These are phyloP conservation scores for Drosophila mettleri DNA, from an alignment of 2,888 invertebrate species.

Conservation along the genomic window DNA sequence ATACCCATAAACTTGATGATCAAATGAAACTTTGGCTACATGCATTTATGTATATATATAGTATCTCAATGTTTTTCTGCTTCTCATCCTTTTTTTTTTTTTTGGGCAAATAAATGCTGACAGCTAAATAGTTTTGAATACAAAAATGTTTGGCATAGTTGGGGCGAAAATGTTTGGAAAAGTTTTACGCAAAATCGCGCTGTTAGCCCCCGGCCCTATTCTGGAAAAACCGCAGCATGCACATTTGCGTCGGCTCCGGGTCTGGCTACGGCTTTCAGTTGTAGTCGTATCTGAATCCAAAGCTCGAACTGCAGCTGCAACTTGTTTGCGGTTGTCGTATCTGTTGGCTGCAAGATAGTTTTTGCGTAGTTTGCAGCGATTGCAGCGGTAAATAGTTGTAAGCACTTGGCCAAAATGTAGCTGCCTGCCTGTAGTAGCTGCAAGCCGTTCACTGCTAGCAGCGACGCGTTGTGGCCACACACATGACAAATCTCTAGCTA, in stretches of 20 bases:
- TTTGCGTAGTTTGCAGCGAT: slow-evolving; percentile 58
- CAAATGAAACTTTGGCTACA: slow-evolving; percentile 52
- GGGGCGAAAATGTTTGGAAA: slow-evolving; percentile 69
- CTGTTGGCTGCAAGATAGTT: slow-evolving; percentile 66
- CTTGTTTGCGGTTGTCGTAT: slow-evolving; percentile 73
- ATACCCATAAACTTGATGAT: slow-evolving; percentile 71
- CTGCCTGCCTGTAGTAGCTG: slow-evolving; percentile 25
- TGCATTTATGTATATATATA: slow-evolving; percentile 15
- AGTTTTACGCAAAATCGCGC: slow-evolving; percentile 76
- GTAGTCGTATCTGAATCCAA: slow-evolving; percentile 33
- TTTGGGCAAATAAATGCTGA: slow-evolving; percentile 62
- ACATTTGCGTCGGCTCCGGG: slow-evolving; percentile 53
- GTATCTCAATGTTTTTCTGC: slow-evolving; percentile 25
- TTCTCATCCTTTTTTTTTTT: slow-evolving; percentile 2
- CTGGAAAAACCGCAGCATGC: slow-evolving; percentile 67
- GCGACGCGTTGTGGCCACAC: slow-evolving; percentile 57
- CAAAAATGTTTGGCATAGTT: slow-evolving; percentile 79
- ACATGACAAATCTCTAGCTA: slow-evolving; percentile 77
- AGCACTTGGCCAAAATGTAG: slow-evolving; percentile 35
- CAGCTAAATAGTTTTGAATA: slow-evolving; percentile 76
- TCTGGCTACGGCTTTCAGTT: slow-evolving; percentile 25
- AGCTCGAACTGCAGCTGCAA: slow-evolving; percentile 61
- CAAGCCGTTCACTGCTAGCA: slow-evolving; percentile 21
- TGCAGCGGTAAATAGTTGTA: slow-evolving; percentile 71
- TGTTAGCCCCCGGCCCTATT: slow-evolving; percentile 14